Evolutionary conservation across 2,113 vertebrate species (phyloP).

Genomic region (Poeciliopsis prolifica): DNA sequence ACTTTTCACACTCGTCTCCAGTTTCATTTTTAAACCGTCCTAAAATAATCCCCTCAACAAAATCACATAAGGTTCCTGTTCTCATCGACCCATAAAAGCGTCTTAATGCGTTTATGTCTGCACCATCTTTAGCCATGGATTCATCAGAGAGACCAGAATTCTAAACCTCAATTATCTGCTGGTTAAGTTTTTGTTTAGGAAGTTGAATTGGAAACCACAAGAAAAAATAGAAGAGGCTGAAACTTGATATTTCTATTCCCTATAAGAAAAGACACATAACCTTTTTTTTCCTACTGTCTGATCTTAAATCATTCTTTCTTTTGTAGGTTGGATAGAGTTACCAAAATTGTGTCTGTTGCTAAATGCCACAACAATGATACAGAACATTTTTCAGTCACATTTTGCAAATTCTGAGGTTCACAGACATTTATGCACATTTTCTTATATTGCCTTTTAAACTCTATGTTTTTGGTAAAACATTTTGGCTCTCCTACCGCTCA

Average conservation of each 20-base stretch:
- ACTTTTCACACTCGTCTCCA: slow-evolving; percentile 24
- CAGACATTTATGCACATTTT: too few species aligned
- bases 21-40: slow-evolving; percentile 35
- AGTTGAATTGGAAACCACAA: neutral
- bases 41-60: slow-evolving; percentile 47
- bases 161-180: slow-evolving; percentile 1
- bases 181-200: slow-evolving; percentile 20
- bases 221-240: neutral
- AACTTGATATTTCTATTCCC: neutral
- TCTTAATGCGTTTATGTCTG: slow-evolving; percentile 58
- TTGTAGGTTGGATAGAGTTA: too few species aligned
- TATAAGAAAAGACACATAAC: too few species aligned
- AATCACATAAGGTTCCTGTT: slow-evolving; percentile 51
- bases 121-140: slow-evolving; percentile 30
- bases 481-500: too few species aligned
- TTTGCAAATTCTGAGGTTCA: too few species aligned
- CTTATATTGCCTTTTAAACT: too few species aligned
- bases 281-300: too few species aligned
- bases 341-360: too few species aligned
- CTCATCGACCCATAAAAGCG: slow-evolving; percentile 61
- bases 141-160: slow-evolving; percentile 13
- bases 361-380: too few species aligned
- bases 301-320: too few species aligned
- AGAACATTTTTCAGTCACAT: too few species aligned
- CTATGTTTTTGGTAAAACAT: too few species aligned